phyloP scores from a whole-genome alignment of 2,888 invertebrate species.

The Spialia ferax region DNA sequence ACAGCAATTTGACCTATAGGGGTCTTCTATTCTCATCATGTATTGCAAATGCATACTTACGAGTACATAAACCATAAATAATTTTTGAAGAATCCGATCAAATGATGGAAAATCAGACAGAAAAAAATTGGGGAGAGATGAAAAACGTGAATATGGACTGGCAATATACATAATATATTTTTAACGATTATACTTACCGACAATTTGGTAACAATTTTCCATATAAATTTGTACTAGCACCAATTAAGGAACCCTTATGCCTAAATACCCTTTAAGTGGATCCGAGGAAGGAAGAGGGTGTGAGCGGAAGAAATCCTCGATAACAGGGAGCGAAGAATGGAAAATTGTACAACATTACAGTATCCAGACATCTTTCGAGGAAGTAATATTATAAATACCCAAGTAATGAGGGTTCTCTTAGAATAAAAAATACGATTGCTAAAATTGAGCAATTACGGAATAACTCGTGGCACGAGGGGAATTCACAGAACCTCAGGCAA shows the following conservation, averaged over 20 bases:
- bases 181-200: neutral
- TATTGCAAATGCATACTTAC: no score
- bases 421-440: conserved; percentile 32
- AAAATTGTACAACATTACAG: conserved; percentile 77
- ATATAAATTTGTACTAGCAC: conserved; percentile 72
- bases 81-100: no score
- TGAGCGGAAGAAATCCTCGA: conserved; percentile 79
- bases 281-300: conserved; percentile 76
- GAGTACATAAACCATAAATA: no score
- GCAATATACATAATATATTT: neutral
- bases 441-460: conserved; percentile 37
- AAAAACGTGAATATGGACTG: neutral
- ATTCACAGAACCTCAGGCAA: conserved; percentile 10
- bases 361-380: conserved; percentile 56
- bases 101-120: no score
- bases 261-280: conserved; percentile 79
- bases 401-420: conserved; percentile 44
- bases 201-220: conserved; percentile 37
- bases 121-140: neutral
- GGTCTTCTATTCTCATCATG: no score
- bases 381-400: conserved; percentile 64
- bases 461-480: conserved; percentile 30
- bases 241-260: conserved; percentile 80
- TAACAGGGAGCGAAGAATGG: conserved; percentile 76
- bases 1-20: no score